These are phyloP conservation scores for Clamator glandarius DNA, from an alignment of 2,797 vertebrate species.

Conservation along the genomic window DNA sequence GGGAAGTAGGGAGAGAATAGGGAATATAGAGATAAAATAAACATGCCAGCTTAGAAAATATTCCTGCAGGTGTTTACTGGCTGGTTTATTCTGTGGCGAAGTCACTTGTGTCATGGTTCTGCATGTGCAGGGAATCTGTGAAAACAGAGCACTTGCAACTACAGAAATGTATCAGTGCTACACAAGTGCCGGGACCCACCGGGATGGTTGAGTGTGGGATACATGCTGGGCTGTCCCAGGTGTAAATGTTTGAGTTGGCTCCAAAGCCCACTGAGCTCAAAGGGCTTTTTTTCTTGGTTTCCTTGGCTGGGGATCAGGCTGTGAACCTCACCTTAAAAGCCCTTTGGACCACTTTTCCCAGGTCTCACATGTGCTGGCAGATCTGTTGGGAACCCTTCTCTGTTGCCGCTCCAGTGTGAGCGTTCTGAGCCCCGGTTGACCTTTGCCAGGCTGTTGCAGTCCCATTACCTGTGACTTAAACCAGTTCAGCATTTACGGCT, in stretches of 20 bases:
- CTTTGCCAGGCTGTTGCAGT: rapidly evolving
- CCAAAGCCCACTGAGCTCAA: not conserved
- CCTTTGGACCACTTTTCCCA: not conserved
- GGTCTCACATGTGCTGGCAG: not conserved
- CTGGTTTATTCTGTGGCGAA: not conserved
- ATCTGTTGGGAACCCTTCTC: not conserved
- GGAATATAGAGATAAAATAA: not conserved
- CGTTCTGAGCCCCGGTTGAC: not conserved
- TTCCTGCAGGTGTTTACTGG: rapidly evolving
- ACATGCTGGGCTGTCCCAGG: rapidly evolving
- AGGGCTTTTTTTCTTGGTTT: not conserved
- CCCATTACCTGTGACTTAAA: not conserved
- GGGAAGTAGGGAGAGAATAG: not conserved
- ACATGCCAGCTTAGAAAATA: not conserved
- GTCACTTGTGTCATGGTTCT: not conserved
- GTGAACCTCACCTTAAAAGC: not conserved
- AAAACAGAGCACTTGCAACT: rapidly evolving
- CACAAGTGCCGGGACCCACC: not conserved
- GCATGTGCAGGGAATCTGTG: not conserved
- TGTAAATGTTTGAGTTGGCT: not conserved
- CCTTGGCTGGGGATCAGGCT: not conserved
- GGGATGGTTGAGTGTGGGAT: rapidly evolving
- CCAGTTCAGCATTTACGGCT: not conserved
- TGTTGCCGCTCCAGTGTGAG: rapidly evolving
- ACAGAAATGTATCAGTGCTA: not conserved